These are phyloP conservation scores for Epizoanthus rinbou DNA, from an alignment of 92 coral and sea anemone genomes.

Conservation along the genomic window DNA sequence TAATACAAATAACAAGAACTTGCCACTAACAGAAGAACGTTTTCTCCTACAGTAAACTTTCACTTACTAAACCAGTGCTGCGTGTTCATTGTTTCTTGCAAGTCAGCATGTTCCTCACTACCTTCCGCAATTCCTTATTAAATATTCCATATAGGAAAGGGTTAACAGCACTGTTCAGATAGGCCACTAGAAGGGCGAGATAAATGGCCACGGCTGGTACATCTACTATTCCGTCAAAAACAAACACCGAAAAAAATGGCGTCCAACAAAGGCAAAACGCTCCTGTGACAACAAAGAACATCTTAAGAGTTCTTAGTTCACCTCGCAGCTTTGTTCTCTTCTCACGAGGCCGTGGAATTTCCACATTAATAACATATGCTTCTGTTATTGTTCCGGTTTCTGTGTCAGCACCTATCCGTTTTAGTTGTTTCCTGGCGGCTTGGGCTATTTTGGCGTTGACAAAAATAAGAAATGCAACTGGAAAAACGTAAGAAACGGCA, in stretches of 20 bases:
- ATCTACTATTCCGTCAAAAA: conserved; percentile 20
- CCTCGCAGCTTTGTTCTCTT: conserved; percentile 4
- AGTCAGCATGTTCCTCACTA: conserved; percentile 7
- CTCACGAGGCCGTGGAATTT: neutral
- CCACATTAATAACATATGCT: neutral
- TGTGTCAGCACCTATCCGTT: neutral
- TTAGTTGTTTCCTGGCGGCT: conserved; percentile 13
- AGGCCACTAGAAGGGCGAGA: conserved; percentile 4
- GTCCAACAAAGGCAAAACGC: conserved; percentile 33
- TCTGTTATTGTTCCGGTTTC: conserved; percentile 5
- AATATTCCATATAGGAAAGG: conserved; percentile 25
- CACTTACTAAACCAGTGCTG: too few relatives aligned
- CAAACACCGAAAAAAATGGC: conserved; percentile 19
- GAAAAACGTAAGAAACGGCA: conserved; percentile 1
- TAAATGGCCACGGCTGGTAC: neutral
- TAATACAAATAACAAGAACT: too few relatives aligned
- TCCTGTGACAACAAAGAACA: conserved; percentile 26
- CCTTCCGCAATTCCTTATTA: neutral
- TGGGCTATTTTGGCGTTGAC: conserved; percentile 19
- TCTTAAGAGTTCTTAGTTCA: conserved; percentile 18
- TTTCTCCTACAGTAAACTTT: too few relatives aligned
- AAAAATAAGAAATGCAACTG: conserved; percentile 13
- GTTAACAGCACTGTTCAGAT: conserved; percentile 16
- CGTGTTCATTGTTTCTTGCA: neutral
- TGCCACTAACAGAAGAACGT: too few relatives aligned